Percentiles rank a stretch among this genome's conserved stretches.
These are phyloP conservation scores for Lethocerus indicus DNA, from an alignment of 1,140 invertebrate genomes.

Conservation along the genomic window DNA sequence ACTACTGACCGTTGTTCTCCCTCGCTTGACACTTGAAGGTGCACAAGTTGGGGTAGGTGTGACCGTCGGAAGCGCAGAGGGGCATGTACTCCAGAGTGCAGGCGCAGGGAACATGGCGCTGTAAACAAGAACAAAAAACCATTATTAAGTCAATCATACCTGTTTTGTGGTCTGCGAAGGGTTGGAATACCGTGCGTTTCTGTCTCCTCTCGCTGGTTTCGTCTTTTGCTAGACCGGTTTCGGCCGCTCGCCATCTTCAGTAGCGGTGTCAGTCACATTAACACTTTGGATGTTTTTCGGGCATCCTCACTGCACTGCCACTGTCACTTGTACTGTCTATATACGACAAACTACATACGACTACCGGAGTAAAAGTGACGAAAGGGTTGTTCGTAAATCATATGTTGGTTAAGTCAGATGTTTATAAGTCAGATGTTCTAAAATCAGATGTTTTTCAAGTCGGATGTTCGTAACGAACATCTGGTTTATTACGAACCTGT, in stretches of 20 bases:
- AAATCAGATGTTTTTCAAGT: too few species aligned
- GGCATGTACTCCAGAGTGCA: conserved; percentile 12
- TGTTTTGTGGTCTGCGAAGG: background rate
- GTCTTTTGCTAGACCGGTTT: background rate
- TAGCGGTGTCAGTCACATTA: too few species aligned
- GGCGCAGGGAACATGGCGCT: background rate
- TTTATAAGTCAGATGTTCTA: too few species aligned
- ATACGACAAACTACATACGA: too few species aligned
- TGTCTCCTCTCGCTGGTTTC: background rate
- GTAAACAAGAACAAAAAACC: background rate
- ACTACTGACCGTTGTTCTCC: conserved; percentile 1
- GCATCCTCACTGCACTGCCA: too few species aligned
- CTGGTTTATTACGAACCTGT: too few species aligned
- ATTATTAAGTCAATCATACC: background rate
- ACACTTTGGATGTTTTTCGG: too few species aligned
- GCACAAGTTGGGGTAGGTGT: conserved; percentile 9
- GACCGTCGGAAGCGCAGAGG: conserved; percentile 8
- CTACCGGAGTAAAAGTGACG: too few species aligned
- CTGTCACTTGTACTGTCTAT: too few species aligned
- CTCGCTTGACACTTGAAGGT: conserved; percentile 6
- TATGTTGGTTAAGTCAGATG: too few species aligned
- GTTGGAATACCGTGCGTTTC: background rate
- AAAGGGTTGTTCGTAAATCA: too few species aligned
- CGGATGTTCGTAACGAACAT: too few species aligned
- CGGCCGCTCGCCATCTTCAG: background rate